Conservation (phyloP, 2,113 vertebrate species). For the Eubucco bourcierii region DNA sequence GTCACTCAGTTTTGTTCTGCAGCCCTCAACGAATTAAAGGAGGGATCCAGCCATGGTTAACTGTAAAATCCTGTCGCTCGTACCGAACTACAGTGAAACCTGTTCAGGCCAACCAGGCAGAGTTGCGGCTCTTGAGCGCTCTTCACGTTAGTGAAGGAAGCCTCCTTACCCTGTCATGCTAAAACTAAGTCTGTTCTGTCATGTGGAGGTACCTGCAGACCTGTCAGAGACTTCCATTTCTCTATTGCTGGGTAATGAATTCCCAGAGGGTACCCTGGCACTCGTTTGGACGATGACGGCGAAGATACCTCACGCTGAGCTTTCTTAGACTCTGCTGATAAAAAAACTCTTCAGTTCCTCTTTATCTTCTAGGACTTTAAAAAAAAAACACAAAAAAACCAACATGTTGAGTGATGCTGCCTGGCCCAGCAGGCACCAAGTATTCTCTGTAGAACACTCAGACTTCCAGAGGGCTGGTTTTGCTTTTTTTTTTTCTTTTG, state of each 20-base stretch:
- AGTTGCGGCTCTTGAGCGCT: conserved; percentile 66
- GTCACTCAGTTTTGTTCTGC: conserved; percentile 74
- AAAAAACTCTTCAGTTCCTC: conserved; percentile 58
- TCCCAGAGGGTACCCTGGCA: conserved; percentile 70
- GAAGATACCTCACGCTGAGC: conserved; percentile 75
- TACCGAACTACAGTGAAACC: conserved; percentile 69
- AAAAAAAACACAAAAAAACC: not conserved
- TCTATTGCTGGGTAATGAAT: conserved; percentile 68
- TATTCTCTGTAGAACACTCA: conserved; percentile 73
- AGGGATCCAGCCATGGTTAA: conserved; percentile 73
- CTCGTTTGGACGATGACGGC: conserved; percentile 53
- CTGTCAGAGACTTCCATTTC: conserved; percentile 70
- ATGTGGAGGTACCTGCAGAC: conserved; percentile 70
- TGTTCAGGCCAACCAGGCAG: conserved; percentile 68
- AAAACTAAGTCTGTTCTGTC: conserved; percentile 74
- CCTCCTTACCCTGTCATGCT: conserved; percentile 75
- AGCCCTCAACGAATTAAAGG: conserved; percentile 71
- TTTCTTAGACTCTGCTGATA: conserved; percentile 74
- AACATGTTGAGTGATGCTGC: conserved; percentile 73
- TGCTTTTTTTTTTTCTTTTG: too few species aligned
- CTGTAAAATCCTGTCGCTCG: conserved; percentile 69
- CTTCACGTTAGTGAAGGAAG: conserved; percentile 71
- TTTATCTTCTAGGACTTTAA: conserved; percentile 75
- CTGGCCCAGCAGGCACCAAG: conserved; percentile 72
- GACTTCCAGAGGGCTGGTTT: conserved; percentile 72